A percentile compares a stretch with the other conserved stretches of the same genome.
These are phyloP conservation scores for Sterrhoptilus dennistouni DNA, from an alignment of 2,113 vertebrate genomes.

Conservation along the genomic window DNA sequence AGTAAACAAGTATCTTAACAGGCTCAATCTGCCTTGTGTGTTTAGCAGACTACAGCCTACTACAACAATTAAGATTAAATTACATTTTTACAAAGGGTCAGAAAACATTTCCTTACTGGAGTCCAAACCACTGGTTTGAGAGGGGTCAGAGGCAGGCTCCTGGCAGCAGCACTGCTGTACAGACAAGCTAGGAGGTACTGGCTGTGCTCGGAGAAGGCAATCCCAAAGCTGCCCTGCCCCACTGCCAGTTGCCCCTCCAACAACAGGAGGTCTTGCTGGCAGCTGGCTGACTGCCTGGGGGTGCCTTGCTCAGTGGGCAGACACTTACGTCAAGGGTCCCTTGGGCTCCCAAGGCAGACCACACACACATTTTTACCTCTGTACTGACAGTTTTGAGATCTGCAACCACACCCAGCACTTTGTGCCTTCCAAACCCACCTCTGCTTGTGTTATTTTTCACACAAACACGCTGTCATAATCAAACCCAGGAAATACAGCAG, in stretches of 20 bases:
- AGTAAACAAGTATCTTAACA: neutral
- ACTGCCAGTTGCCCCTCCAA: neutral
- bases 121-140: fast-evolving
- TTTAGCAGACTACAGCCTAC: neutral
- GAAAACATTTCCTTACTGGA: neutral
- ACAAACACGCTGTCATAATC: neutral
- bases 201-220: neutral
- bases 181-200: neutral
- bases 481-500: neutral
- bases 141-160: neutral
- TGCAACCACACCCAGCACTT: neutral
- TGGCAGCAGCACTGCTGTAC: fast-evolving
- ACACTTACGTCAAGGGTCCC: neutral
- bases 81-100: fast-evolving
- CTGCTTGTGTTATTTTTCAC: neutral
- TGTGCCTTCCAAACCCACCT: neutral
- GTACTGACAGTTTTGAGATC: neutral
- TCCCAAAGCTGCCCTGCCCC: neutral
- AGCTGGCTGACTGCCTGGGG: neutral
- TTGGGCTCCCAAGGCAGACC: neutral
- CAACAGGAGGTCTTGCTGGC: neutral
- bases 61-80: neutral
- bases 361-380: neutral
- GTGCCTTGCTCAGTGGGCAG: neutral
- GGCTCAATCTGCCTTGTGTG: neutral